These are phyloP conservation scores for Gastracanthus pulcherrimus DNA, from an alignment of 2,888 invertebrate species.

Conservation along the genomic window DNA sequence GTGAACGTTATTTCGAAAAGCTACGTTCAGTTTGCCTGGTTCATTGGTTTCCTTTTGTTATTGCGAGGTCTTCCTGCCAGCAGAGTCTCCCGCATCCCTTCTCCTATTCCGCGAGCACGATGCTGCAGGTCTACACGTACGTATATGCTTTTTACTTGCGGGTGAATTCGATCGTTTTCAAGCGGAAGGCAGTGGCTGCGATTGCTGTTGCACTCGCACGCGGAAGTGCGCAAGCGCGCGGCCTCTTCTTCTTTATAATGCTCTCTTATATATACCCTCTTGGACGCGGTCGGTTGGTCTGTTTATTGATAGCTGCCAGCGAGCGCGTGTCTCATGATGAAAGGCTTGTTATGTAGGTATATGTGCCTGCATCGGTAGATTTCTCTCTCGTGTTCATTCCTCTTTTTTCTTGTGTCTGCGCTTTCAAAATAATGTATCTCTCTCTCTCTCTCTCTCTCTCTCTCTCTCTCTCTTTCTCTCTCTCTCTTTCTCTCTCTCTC, in stretches of 20 bases:
- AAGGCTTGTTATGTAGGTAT: neutral
- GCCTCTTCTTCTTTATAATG: neutral
- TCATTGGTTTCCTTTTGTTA: too few species aligned
- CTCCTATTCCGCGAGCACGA: too few species aligned
- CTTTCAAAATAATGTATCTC: neutral
- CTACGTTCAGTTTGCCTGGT: too few species aligned
- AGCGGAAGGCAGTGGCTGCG: neutral
- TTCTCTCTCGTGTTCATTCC: neutral
- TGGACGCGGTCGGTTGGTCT: too few species aligned
- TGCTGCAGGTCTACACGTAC: neutral
- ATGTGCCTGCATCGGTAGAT: neutral
- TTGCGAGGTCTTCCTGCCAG: neutral
- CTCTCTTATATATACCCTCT: too few species aligned
- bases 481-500: too few species aligned
- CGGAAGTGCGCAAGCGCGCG: neutral
- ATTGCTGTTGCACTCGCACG: too few species aligned
- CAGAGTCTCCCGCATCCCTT: too few species aligned
- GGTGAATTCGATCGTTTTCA: neutral
- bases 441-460: constrained; percentile 7
- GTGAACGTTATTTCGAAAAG: neutral
- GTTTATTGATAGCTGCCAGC: neutral
- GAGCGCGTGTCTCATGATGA: neutral
- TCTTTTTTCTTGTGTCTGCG: neutral
- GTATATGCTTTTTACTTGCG: neutral
- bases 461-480: too few species aligned